Percentiles rank a stretch among this genome's conserved stretches.
phyloP scores from a whole-genome alignment of 2,113 vertebrate species.

The Anoplopoma fimbria region DNA sequence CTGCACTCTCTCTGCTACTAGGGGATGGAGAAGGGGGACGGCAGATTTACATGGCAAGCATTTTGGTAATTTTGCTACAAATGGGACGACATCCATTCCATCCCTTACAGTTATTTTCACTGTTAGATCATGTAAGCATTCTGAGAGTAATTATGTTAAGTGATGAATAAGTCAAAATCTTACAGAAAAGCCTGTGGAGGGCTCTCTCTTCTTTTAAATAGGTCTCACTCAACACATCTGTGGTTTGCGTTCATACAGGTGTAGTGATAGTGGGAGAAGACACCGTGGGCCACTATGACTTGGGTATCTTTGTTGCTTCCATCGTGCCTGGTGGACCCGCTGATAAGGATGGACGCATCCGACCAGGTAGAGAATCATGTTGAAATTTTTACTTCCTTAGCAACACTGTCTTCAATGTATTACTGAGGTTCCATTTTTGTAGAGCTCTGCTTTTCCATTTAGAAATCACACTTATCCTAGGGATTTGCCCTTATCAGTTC shows the following conservation, averaged over 20 bases:
- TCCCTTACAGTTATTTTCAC: too few species aligned
- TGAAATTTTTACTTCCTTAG: neutral
- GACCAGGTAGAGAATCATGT: slow-evolving; percentile 82
- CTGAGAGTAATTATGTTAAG: neutral
- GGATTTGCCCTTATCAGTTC: too few species aligned
- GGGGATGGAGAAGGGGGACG: too few species aligned
- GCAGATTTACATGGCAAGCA: neutral
- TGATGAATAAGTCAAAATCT: neutral
- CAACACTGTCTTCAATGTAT: neutral
- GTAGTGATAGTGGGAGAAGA: slow-evolving; percentile 92
- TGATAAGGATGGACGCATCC: slow-evolving; percentile 88
- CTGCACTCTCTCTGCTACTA: neutral
- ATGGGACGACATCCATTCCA: neutral
- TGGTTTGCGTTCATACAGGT: slow-evolving; percentile 76
- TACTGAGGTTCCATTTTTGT: neutral
- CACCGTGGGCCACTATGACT: slow-evolving; percentile 83
- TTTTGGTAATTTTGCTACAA: neutral
- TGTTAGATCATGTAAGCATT: neutral
- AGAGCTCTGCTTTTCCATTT: neutral
- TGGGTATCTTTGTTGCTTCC: slow-evolving; percentile 91
- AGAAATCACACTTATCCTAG: neutral
- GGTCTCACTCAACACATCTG: neutral
- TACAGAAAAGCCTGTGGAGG: neutral
- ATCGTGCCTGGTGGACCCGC: slow-evolving; percentile 92
- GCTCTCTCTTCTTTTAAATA: neutral